A percentile compares a stretch with the other conserved stretches of the same genome.
These are phyloP conservation scores for Cerastis rubricosa DNA, from an alignment of 2,888 invertebrate species.

Conservation along the genomic window DNA sequence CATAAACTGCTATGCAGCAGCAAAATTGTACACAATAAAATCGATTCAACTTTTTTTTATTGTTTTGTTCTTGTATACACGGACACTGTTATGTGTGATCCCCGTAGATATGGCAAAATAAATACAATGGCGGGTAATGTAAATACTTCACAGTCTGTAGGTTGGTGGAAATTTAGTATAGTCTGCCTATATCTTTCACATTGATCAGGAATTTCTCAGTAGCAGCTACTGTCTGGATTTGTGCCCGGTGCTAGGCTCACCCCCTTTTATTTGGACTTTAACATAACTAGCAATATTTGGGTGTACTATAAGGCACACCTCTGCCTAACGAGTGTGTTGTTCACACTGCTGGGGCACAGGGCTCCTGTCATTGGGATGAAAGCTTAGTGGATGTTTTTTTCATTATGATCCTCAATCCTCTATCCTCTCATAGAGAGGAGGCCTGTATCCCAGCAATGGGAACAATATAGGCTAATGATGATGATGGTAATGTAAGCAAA, in stretches of 20 bases:
- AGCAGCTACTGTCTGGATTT: too few relatives aligned
- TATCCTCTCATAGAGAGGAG: too few relatives aligned
- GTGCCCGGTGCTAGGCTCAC: too few relatives aligned
- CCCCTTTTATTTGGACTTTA: too few relatives aligned
- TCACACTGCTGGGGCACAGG: background rate
- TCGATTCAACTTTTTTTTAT: background rate
- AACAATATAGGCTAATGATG: too few relatives aligned
- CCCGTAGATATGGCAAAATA: slow-evolving; percentile 1
- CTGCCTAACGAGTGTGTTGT: background rate
- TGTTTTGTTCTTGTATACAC: background rate
- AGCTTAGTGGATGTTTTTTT: background rate
- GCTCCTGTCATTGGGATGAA: background rate
- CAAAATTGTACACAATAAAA: slow-evolving; percentile 12
- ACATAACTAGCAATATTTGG: too few relatives aligned
- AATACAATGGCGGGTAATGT: background rate
- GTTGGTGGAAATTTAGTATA: background rate
- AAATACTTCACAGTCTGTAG: background rate
- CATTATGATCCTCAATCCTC: background rate
- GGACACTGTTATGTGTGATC: background rate
- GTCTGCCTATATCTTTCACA: background rate
- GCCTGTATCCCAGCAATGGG: too few relatives aligned
- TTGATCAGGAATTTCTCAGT: too few relatives aligned
- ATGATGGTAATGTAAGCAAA: too few relatives aligned
- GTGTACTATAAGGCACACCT: too few relatives aligned
- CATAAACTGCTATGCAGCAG: background rate